Percentiles rank a stretch among this genome's conserved stretches.
Conservation (phyloP, 2,113 vertebrate species). For the Paramisgurnus dabryanus region DNA sequence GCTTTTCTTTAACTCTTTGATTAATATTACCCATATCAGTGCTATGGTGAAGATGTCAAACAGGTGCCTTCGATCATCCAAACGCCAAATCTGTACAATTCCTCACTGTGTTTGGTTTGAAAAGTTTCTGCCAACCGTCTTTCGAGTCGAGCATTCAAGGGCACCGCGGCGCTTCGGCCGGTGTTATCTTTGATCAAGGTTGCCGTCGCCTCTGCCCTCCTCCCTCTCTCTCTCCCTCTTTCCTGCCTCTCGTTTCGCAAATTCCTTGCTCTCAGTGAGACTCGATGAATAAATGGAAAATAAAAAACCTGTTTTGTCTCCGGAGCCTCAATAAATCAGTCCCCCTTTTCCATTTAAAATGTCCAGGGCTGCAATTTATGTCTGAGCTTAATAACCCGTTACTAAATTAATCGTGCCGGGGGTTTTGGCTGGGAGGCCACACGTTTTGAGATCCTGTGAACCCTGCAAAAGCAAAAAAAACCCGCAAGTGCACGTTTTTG, state of each 20-base stretch:
- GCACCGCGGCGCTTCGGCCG: neutral
- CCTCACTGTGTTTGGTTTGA: constrained; percentile 2
- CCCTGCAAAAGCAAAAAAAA: constrained; percentile 36
- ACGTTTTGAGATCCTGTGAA: constrained; percentile 56
- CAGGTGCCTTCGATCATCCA: constrained; percentile 28
- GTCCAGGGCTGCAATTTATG: constrained; percentile 89
- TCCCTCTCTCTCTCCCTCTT: constrained; percentile 24
- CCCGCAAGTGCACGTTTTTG: neutral
- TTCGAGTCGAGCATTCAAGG: constrained; percentile 21
- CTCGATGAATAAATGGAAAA: constrained; percentile 88
- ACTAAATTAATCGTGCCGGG: constrained; percentile 85
- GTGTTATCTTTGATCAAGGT: constrained; percentile 42
- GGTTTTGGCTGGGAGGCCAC: constrained; percentile 82
- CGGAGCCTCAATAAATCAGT: constrained; percentile 84
- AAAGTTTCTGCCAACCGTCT: constrained; percentile 25
- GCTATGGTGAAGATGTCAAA: constrained; percentile 28
- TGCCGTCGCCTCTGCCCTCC: constrained; percentile 22
- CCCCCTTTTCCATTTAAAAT: constrained; percentile 85
- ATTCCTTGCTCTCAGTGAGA: constrained; percentile 81
- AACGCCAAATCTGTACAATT: constrained; percentile 31
- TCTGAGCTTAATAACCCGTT: constrained; percentile 83
- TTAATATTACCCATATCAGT: constrained; percentile 39
- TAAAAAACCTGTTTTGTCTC: constrained; percentile 83
- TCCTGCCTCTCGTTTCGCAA: constrained; percentile 49
- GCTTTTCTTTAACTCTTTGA: constrained; percentile 7